Percentiles rank a stretch among this genome's conserved stretches.
These are phyloP conservation scores for Alosa alosa DNA, from an alignment of 2,113 vertebrate species.

Conservation along the genomic window DNA sequence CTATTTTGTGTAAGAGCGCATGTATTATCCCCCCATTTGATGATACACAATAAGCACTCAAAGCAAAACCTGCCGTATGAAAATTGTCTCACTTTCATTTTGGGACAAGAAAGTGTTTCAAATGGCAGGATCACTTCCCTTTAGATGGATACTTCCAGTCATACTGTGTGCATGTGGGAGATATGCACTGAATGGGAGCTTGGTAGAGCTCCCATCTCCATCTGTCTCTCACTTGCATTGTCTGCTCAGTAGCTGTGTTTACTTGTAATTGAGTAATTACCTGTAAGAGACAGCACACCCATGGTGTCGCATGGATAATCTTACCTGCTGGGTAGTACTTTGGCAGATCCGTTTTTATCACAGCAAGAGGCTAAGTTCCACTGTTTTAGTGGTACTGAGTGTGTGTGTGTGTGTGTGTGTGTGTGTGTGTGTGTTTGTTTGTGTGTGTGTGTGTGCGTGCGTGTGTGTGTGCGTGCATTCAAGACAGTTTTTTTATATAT, in stretches of 20 bases:
- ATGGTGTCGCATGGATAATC: slow-evolving; percentile 56
- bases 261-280: slow-evolving; percentile 71
- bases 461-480: slow-evolving; percentile 27
- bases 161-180: not conserved
- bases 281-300: slow-evolving; percentile 67
- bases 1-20: not conserved
- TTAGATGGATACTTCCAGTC: not conserved
- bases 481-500: not conserved
- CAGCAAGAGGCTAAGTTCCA: slow-evolving; percentile 52
- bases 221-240: slow-evolving; percentile 41
- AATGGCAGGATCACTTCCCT: slow-evolving; percentile 4
- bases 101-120: slow-evolving; percentile 1
- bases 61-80: not conserved
- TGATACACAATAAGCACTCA: not conserved
- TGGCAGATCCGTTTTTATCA: slow-evolving; percentile 50
- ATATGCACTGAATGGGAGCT: slow-evolving; percentile 17
- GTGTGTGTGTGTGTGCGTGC: slow-evolving; percentile 27
- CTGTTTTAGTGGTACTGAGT: slow-evolving; percentile 48
- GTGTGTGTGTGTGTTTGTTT: slow-evolving; percentile 27
- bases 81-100: slow-evolving; percentile 12
- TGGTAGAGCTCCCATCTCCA: slow-evolving; percentile 25
- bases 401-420: slow-evolving; percentile 26
- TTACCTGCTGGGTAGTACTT: slow-evolving; percentile 39
- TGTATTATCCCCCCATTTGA: slow-evolving; percentile 1
- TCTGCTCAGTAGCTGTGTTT: slow-evolving; percentile 63